Conservation (phyloP, 2,888 invertebrate genomes). For the Platycheirus albimanus region DNA sequence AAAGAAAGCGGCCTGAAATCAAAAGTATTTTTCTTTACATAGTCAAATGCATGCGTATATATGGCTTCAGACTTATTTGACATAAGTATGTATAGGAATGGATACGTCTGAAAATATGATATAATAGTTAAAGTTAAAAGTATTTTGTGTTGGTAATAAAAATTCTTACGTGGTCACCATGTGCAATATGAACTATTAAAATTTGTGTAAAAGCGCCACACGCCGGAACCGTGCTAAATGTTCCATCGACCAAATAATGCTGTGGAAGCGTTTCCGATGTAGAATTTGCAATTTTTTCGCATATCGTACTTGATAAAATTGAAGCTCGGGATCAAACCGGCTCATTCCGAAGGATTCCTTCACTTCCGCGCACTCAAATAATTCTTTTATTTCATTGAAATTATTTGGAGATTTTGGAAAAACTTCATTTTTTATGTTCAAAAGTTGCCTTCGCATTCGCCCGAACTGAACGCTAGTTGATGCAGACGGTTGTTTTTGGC, state of each 20-base stretch:
- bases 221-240: slow-evolving; percentile 1
- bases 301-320: background rate
- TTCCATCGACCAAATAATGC: background rate
- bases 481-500: background rate
- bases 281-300: background rate
- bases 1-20: too few relatives aligned
- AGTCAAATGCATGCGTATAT: background rate
- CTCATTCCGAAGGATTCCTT: background rate
- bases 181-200: slow-evolving; percentile 19
- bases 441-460: background rate
- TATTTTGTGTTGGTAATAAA: background rate
- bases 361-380: background rate
- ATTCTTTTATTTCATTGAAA: background rate
- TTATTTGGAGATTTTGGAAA: background rate
- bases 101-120: background rate
- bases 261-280: background rate
- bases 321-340: background rate
- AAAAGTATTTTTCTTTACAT: too few relatives aligned
- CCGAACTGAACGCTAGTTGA: background rate
- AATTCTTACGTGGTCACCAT: slow-evolving; percentile 8
- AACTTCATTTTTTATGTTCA: background rate
- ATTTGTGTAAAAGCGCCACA: background rate
- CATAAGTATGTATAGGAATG: background rate
- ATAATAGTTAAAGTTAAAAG: background rate
- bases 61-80: background rate